Evolutionary conservation across 2,888 invertebrate species (phyloP).

Genomic region (Celastrina argiolus): DNA sequence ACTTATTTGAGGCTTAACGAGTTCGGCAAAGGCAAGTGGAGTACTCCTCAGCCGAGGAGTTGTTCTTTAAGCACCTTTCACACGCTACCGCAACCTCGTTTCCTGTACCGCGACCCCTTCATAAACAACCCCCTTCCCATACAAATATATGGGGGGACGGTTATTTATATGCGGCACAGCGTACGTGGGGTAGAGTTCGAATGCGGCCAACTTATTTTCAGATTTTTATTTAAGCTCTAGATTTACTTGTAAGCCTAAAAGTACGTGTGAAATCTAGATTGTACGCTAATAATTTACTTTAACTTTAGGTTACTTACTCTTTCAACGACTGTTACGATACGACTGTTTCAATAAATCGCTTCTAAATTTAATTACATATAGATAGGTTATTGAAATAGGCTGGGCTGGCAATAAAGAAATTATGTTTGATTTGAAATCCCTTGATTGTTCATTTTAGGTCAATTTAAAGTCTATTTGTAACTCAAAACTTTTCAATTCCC

Average conservation of each 20-base stretch:
- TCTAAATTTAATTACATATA: no score
- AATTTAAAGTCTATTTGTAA: no score
- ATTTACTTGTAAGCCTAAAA: neutral
- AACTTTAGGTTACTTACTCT: no score
- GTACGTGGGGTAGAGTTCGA: neutral
- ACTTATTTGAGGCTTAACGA: neutral
- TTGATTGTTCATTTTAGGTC: no score
- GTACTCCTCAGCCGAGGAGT: neutral
- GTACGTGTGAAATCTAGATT: no score
- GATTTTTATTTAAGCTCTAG: neutral
- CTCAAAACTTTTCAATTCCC: no score
- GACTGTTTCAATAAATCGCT: no score
- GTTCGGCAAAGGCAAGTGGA: conserved; percentile 5
- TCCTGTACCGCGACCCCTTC: neutral
- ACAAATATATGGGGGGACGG: neutral
- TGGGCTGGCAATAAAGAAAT: no score
- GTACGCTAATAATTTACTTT: no score
- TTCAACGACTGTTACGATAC: no score
- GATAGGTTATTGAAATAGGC: no score
- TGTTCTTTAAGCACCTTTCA: neutral
- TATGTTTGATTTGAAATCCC: no score
- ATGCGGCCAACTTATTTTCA: neutral
- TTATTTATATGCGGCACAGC: neutral
- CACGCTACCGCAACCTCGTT: neutral
- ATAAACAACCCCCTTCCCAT: neutral